phyloP scores from a whole-genome alignment of 1,140 invertebrate species.

The Acromyrmex echinatior region DNA sequence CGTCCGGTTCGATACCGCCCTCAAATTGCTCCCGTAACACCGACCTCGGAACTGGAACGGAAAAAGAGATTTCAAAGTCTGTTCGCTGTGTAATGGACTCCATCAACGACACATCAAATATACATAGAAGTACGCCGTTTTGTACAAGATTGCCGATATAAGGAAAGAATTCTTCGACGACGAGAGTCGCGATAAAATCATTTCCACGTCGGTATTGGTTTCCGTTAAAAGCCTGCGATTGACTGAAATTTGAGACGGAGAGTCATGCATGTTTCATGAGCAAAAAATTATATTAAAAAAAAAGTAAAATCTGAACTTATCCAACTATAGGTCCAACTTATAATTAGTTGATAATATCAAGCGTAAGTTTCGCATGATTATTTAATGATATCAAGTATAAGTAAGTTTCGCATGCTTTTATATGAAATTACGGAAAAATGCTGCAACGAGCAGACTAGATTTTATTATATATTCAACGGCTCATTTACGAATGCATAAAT shows the following conservation, averaged over 20 bases:
- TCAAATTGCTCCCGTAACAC: constrained; percentile 93
- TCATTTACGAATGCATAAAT: background rate
- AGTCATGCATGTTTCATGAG: constrained; percentile 12
- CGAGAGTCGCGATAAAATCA: constrained; percentile 37
- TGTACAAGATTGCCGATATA: constrained; percentile 38
- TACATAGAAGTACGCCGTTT: constrained; percentile 35
- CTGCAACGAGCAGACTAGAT: background rate
- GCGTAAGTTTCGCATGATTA: background rate
- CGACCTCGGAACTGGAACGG: constrained; percentile 92
- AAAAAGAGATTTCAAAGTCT: constrained; percentile 48
- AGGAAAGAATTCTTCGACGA: constrained; percentile 26
- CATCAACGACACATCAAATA: constrained; percentile 58
- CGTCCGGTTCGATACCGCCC: constrained; percentile 91
- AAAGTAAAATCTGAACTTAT: background rate
- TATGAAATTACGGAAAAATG: background rate
- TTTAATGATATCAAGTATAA: too few relatives aligned
- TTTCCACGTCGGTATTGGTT: constrained; percentile 34
- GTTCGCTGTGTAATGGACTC: constrained; percentile 43
- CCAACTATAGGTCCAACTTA: background rate
- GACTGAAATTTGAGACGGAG: constrained; percentile 14
- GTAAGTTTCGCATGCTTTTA: background rate
- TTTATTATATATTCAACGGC: constrained; percentile 15
- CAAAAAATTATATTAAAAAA: background rate
- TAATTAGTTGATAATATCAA: background rate
- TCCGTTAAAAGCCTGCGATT: constrained; percentile 23